These are phyloP conservation scores for Calameuta pallipes DNA, from an alignment of 2,888 invertebrate genomes.

Conservation along the genomic window DNA sequence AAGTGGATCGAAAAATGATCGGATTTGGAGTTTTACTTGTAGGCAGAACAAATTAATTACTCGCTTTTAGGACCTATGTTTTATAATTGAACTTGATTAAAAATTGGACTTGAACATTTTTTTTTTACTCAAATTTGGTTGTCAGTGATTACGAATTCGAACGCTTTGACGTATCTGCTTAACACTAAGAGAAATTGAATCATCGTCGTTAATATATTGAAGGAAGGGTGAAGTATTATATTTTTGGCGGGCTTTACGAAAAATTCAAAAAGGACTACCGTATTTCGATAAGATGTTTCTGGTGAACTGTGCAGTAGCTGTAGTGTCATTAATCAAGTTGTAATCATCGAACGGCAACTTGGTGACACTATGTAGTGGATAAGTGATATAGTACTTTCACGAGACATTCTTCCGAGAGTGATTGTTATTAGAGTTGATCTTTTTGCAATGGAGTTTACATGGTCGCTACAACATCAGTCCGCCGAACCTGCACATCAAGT, in stretches of 20 bases:
- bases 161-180: neutral
- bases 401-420: neutral
- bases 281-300: neutral
- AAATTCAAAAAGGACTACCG: neutral
- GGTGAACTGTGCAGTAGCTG: neutral
- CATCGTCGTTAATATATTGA: neutral
- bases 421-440: neutral
- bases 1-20: neutral
- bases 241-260: neutral
- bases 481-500: constrained; percentile 37
- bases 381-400: constrained; percentile 14
- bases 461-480: constrained; percentile 50
- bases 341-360: constrained; percentile 2
- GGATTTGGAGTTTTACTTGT: neutral
- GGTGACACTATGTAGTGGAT: constrained; percentile 30
- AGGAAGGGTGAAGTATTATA: neutral
- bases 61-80: neutral
- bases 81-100: neutral
- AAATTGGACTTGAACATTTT: neutral
- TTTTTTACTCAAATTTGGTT: neutral
- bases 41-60: neutral
- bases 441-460: constrained; percentile 53
- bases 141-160: neutral
- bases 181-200: neutral
- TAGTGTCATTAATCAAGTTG: neutral